Evolutionary conservation across 2,797 vertebrate genomes (phyloP).

Genomic region (Catharus ustulatus): DNA sequence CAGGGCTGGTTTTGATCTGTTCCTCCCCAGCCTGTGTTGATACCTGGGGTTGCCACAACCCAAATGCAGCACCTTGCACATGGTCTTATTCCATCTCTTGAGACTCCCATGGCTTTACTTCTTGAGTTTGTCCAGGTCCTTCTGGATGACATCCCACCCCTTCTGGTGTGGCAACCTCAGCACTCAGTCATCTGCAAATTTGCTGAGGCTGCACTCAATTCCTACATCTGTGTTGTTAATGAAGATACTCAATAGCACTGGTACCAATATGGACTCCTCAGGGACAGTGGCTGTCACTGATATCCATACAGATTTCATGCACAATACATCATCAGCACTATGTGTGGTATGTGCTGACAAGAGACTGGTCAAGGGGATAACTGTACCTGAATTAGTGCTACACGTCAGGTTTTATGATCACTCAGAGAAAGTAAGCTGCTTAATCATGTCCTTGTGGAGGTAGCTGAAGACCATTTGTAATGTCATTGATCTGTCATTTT

Average conservation of each 20-base stretch:
- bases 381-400: neutral
- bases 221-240: neutral
- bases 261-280: neutral
- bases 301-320: neutral
- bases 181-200: neutral
- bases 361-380: neutral
- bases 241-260: neutral
- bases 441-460: neutral
- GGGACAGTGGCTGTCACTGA: neutral
- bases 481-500: neutral
- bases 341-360: neutral
- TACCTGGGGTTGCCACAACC: neutral
- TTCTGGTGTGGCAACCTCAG: neutral
- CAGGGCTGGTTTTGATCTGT: neutral
- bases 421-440: neutral
- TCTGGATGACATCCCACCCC: neutral
- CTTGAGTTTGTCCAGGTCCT: neutral
- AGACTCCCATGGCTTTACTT: neutral
- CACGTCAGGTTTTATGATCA: neutral
- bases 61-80: neutral
- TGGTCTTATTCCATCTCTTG: neutral
- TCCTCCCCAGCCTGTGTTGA: neutral
- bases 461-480: neutral
- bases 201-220: neutral
- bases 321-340: neutral